Evolutionary conservation across 2,113 vertebrate species (phyloP).

Genomic region (Chaenogobius annularis): DNA sequence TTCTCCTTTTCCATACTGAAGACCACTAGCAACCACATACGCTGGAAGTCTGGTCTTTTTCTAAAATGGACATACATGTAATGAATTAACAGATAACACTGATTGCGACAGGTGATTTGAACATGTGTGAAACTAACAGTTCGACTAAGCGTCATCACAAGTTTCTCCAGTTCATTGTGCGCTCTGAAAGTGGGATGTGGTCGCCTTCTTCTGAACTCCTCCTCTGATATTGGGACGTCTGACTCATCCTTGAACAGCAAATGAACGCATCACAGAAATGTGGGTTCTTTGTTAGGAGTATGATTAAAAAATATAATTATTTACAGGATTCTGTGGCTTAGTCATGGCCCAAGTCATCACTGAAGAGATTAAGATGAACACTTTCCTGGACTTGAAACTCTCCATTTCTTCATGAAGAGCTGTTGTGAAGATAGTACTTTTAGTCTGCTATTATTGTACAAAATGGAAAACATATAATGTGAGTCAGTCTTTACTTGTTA

Average conservation of each 20-base stretch:
- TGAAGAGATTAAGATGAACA: conserved; percentile 91
- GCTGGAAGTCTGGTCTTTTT: conserved; percentile 78
- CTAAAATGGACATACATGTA: conserved; percentile 67
- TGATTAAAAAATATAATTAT: conserved; percentile 19
- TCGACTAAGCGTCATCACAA: conserved; percentile 83
- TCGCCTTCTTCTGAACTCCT: conserved; percentile 84
- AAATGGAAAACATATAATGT: not conserved
- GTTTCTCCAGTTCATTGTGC: conserved; percentile 85
- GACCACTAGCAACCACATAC: conserved; percentile 84
- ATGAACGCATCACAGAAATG: not conserved
- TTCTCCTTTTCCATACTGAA: conserved; percentile 89
- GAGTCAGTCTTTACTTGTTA: conserved; percentile 75
- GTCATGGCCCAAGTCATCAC: conserved; percentile 90
- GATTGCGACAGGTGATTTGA: not conserved
- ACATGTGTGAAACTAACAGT: conserved; percentile 74
- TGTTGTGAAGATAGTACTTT: conserved; percentile 17
- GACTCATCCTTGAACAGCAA: conserved; percentile 76
- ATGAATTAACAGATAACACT: not conserved
- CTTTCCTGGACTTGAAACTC: conserved; percentile 79
- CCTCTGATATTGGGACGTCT: conserved; percentile 81
- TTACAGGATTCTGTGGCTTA: conserved; percentile 82
- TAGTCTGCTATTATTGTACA: not conserved
- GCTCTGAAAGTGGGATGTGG: conserved; percentile 82
- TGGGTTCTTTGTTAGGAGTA: not conserved
- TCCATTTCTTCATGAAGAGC: conserved; percentile 78